Base-by-base conservation (phyloP, 37 sponge, comb jelly and placozoan genomes). In the Aplysina aerophoba region DNA sequence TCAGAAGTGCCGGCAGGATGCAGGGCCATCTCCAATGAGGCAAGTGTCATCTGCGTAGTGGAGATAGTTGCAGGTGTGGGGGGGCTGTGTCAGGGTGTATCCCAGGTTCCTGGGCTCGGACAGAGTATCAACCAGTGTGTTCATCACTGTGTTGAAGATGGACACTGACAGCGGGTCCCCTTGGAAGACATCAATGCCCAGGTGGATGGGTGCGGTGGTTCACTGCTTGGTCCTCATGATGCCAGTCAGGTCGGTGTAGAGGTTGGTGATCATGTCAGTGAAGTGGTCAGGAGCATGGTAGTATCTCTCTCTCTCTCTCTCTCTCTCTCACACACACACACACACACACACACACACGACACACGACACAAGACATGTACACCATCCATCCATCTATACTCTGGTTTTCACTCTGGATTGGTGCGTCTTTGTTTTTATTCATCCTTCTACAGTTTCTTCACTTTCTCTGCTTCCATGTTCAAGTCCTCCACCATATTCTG, bases 151-250 rank as follows among this genome's bases (percentile, higher is more conserved):
- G 66, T 80, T 80, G 66, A 77, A 86, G 27, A 86, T 79, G 0
- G 58, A 58, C 33, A 86, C 80, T 3, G 86, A 86, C 11, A 86
- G 67, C 22, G 86, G 86, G 67, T 86, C 86, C 0, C 86, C 86
- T 33, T 86, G 86, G 68, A 73, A 78, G 21, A 86, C 80, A 0
- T 80, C 85, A 40, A 58, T 57, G 17, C 55, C 53, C 0, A 84
- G 37, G 19, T 53, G 74, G 38, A 84, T 27, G 22, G 55, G 74
- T 27, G 73, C 0, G 39, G 85, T 55, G 21, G 75, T 69, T 80
- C 86, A 80, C 24, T 38, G 5, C 54, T 14, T 61, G 31, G 86
- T 78, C 37, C 2, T 22, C 4, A 86, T 80, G 15, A 34, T 78
- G 31, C 39, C 86, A 57, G 36, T 59, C 12, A 85, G 79, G 22